Evolutionary conservation across 2,797 vertebrate genomes (phyloP).

Genomic region (Chaenodraco wilsoni): DNA sequence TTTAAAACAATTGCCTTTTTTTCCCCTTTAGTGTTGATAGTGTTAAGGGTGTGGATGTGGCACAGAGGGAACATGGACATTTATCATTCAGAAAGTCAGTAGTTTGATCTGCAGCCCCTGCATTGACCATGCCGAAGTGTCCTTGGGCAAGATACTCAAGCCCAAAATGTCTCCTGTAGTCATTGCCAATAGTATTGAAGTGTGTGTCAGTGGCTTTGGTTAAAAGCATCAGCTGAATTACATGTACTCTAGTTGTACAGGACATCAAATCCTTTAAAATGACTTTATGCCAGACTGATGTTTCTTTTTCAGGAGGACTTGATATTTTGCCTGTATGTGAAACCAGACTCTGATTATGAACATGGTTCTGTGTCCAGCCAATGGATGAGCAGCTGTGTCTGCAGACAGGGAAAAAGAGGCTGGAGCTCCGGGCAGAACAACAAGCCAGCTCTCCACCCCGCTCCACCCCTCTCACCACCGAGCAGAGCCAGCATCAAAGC

Average conservation of each 20-base stretch:
- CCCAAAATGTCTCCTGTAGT: no score
- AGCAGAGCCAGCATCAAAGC: slow-evolving; percentile 54
- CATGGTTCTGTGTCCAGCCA: slow-evolving; percentile 13
- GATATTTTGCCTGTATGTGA: not conserved
- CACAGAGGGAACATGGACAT: no score
- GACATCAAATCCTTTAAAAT: not conserved
- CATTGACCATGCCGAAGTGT: no score
- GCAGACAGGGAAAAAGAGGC: slow-evolving; percentile 35
- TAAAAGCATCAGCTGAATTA: no score
- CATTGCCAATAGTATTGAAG: no score
- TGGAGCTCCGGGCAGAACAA: slow-evolving; percentile 49
- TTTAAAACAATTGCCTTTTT: no score
- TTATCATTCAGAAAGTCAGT: no score
- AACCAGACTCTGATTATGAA: slow-evolving; percentile 17
- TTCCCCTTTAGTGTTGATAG: not conserved
- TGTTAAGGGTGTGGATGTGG: no score
- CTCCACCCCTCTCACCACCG: slow-evolving; percentile 30
- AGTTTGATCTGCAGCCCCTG: no score
- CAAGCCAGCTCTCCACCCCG: slow-evolving; percentile 38
- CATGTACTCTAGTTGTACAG: not conserved
- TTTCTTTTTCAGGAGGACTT: not conserved
- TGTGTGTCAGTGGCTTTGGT: no score
- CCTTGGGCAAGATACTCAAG: no score
- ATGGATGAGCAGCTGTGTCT: slow-evolving; percentile 36
- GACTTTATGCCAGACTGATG: not conserved